A percentile compares a stretch with the other conserved stretches of the same genome.
Evolutionary conservation across 2,797 vertebrate genomes (phyloP).

Genomic region (Argentina silus): DNA sequence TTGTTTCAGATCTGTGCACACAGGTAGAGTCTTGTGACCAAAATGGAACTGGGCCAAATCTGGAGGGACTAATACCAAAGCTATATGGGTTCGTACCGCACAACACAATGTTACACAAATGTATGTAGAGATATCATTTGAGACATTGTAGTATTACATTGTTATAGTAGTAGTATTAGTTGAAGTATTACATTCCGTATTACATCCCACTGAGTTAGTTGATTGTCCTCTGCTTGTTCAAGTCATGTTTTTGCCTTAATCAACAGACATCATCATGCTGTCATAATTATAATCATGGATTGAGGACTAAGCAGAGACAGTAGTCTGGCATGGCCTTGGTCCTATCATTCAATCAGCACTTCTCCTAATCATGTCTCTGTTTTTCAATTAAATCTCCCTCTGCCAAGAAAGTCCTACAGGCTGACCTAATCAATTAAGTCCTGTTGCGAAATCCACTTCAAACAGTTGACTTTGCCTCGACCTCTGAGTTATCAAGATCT

Average conservation of each 20-base stretch:
- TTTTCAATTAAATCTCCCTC: constrained; percentile 64
- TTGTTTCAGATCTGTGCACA: no score
- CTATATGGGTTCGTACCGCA: no score
- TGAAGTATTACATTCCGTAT: constrained; percentile 27
- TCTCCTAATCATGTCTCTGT: constrained; percentile 68
- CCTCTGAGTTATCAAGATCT: constrained; percentile 64
- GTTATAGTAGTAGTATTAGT: no score
- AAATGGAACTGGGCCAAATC: no score
- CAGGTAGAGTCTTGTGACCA: no score
- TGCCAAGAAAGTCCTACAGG: constrained; percentile 50
- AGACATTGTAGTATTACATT: no score
- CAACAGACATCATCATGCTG: constrained; percentile 44
- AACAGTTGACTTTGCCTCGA: constrained; percentile 61
- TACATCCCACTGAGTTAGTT: constrained; percentile 38
- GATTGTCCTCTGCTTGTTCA: constrained; percentile 51
- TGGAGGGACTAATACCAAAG: no score
- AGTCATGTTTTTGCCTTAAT: constrained; percentile 66
- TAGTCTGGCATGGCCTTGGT: constrained; percentile 40
- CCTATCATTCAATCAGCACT: constrained; percentile 71
- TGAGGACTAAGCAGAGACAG: constrained; percentile 5
- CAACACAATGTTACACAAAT: no score
- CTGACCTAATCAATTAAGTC: constrained; percentile 68
- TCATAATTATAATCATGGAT: constrained; percentile 52
- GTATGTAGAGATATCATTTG: no score
- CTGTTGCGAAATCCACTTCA: constrained; percentile 57